A percentile compares a stretch with the other conserved stretches of the same genome.
Conservation (phyloP, 2,888 invertebrate species). For the Melinaea marsaeus region DNA sequence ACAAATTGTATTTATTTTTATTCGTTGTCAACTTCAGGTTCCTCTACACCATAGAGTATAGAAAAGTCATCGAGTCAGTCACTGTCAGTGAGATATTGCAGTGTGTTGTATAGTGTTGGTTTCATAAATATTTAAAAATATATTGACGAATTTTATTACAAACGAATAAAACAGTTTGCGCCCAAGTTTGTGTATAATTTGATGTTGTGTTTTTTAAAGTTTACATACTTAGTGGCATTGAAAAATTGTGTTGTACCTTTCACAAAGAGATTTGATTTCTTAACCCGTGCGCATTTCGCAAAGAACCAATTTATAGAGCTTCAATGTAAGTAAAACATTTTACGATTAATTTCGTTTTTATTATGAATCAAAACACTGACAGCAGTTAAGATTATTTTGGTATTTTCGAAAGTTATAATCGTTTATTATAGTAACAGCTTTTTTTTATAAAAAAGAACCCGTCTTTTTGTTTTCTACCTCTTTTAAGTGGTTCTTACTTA, state of each 20-base stretch:
- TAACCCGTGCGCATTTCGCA: constrained; percentile 47
- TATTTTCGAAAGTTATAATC: not conserved
- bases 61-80: constrained; percentile 40
- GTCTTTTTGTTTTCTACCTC: too few relatives aligned
- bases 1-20: constrained; percentile 47
- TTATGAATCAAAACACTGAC: not conserved
- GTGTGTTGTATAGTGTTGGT: constrained; percentile 49
- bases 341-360: not conserved
- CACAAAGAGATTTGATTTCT: constrained; percentile 58
- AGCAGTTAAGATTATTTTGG: not conserved
- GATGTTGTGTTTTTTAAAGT: constrained; percentile 11
- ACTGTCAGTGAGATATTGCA: constrained; percentile 44
- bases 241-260: constrained; percentile 49
- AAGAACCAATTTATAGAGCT: constrained; percentile 33
- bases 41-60: constrained; percentile 38
- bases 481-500: too few relatives aligned
- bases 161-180: constrained; percentile 16
- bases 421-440: too few relatives aligned
- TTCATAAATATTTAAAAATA: constrained; percentile 41
- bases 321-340: constrained; percentile 46
- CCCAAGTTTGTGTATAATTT: constrained; percentile 17
- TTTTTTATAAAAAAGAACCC: too few relatives aligned
- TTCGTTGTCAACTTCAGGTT: constrained; percentile 55
- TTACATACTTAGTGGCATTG: constrained; percentile 28
- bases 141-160: constrained; percentile 46